Base-by-base conservation (phyloP, 2,797 vertebrate genomes). In the Heliangelus exortis region DNA sequence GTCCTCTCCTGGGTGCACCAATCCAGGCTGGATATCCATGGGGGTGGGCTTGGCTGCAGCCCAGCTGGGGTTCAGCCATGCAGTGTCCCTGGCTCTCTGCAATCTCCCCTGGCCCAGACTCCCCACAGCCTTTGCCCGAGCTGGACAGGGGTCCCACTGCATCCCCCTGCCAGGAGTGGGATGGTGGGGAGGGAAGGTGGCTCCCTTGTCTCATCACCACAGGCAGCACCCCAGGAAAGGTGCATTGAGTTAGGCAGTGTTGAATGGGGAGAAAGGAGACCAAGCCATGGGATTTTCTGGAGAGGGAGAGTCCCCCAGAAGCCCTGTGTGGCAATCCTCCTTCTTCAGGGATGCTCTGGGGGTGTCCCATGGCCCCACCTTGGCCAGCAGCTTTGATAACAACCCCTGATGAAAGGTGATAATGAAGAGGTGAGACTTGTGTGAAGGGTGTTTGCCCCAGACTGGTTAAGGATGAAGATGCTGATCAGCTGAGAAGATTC, bases 161-260 rank as follows among this genome's bases (percentile, higher is more conserved):
- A 1, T 36, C 47, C 17, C 17, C 54, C 3, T 0, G 4, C 36
- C 0, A 6, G 12, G 53, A 43, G 25, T 3, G 1, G 20, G 34
- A 10, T 0, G 6, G 11, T 1, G 3, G n/a, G 39, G 43, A 36
- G 10, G 22, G 7, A 10, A 28, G 43, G 18, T 47, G 33, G 11
- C 20, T 43, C 47, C 28, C 34, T 9, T 2, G 11, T 18, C 20
- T 29, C 11, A 3, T 26, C 22, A 28, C 16, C 25, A 9, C 26
- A 54, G 67, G 67, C n/a, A 53, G 47, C 57, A 45, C 36, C 5
- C 6, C 12, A 12, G 15, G 66, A 34, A 34, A 53, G 20, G 11
- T 59, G 16, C 28, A 12, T 58, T 39, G 14, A 29, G n/a, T 16
- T 28, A 25, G 4, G 19, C 15, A 55, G 13, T 36, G 45, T 12